phyloP scores from a whole-genome alignment of 2,888 invertebrate genomes.

The Netelia fuscicornis region DNA sequence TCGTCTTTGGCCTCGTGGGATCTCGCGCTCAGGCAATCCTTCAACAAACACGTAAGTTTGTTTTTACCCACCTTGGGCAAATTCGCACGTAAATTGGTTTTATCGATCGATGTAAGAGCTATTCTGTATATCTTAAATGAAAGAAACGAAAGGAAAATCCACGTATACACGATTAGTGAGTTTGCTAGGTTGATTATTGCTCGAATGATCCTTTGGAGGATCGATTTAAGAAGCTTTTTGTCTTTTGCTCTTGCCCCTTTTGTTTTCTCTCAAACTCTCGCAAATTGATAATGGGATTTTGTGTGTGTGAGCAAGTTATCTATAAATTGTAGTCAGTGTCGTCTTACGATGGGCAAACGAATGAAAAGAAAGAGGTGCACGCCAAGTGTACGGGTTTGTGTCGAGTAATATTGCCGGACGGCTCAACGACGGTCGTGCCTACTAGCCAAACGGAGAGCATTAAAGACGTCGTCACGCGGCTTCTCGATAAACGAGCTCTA shows the following conservation, averaged over 20 bases:
- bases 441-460: slow-evolving; percentile 92
- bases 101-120: slow-evolving; percentile 13
- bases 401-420: slow-evolving; percentile 95
- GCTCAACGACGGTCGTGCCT: slow-evolving; percentile 96
- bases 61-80: not conserved
- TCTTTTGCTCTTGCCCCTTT: slow-evolving; percentile 35
- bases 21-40: slow-evolving; percentile 85
- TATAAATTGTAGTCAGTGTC: slow-evolving; percentile 83
- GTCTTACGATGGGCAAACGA: slow-evolving; percentile 83
- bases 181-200: slow-evolving; percentile 52
- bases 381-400: slow-evolving; percentile 87
- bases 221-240: slow-evolving; percentile 48
- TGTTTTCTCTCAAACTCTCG: slow-evolving; percentile 33
- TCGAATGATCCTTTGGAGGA: slow-evolving; percentile 52
- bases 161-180: slow-evolving; percentile 12
- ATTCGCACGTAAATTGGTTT: slow-evolving; percentile 19
- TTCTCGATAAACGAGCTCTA: slow-evolving; percentile 94
- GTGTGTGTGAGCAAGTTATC: slow-evolving; percentile 64
- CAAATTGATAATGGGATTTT: slow-evolving; percentile 57
- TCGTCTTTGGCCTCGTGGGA: slow-evolving; percentile 88
- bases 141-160: slow-evolving; percentile 1
- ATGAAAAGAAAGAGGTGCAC: slow-evolving; percentile 83
- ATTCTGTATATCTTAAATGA: slow-evolving; percentile 6
- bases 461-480: slow-evolving; percentile 91
- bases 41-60: slow-evolving; percentile 85